These are phyloP conservation scores for Drosophila parvula DNA, from an alignment of 1,140 invertebrate genomes.

Conservation along the genomic window DNA sequence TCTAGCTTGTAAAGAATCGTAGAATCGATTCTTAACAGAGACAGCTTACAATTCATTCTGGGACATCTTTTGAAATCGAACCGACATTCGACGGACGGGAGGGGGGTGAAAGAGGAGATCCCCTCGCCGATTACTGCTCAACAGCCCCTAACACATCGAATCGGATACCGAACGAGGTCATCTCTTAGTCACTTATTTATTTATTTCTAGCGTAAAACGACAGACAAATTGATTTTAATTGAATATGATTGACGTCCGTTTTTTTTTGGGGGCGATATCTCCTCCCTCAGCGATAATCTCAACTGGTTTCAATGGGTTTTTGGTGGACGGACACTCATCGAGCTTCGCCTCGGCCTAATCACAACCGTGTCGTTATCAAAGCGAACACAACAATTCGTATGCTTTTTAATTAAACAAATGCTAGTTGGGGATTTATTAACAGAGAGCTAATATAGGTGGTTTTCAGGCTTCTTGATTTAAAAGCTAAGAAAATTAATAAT, in stretches of 20 bases:
- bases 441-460: neutral
- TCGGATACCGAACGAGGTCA: conserved; percentile 51
- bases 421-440: neutral
- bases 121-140: conserved; percentile 10
- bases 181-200: conserved; percentile 57
- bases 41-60: conserved; percentile 19
- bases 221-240: conserved; percentile 66
- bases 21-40: conserved; percentile 10
- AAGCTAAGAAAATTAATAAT: neutral
- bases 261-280: conserved; percentile 24
- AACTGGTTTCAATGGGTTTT: conserved; percentile 2
- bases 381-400: conserved; percentile 44
- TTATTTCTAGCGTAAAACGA: conserved; percentile 67
- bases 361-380: conserved; percentile 31
- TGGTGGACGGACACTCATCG: conserved; percentile 13
- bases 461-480: neutral
- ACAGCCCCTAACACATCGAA: conserved; percentile 30
- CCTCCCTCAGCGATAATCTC: conserved; percentile 30
- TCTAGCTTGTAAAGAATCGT: conserved; percentile 5
- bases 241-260: conserved; percentile 66
- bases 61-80: conserved; percentile 27
- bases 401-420: conserved; percentile 48
- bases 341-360: conserved; percentile 33
- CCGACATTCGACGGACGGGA: neutral
- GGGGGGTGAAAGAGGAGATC: neutral